Evolutionary conservation across 2,888 invertebrate species (phyloP).

Genomic region (Enoplolaimus lenunculus): DNA sequence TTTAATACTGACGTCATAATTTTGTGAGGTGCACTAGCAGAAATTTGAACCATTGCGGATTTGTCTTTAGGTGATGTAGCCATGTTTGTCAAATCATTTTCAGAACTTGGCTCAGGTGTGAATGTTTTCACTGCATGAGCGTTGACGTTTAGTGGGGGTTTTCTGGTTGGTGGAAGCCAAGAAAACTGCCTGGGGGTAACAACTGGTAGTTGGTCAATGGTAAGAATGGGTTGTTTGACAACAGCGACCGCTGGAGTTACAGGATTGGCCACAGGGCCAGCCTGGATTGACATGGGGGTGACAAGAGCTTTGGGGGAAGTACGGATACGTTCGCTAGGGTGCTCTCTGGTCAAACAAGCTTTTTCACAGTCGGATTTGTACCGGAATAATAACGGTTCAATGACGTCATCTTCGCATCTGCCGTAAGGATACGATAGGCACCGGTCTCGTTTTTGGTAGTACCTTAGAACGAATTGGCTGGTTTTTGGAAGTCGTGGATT

Average conservation of each 20-base stretch:
- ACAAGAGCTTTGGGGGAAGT: no score
- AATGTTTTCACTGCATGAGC: no score
- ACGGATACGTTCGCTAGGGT: neutral
- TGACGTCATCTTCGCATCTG: conserved; percentile 10
- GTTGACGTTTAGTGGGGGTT: neutral
- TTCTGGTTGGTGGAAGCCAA: neutral
- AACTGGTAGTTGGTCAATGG: neutral
- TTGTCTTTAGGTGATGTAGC: no score
- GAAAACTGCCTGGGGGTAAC: neutral
- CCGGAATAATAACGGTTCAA: conserved; percentile 16
- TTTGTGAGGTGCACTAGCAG: no score
- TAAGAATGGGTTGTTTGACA: neutral
- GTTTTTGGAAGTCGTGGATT: neutral
- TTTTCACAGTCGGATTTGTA: conserved; percentile 20
- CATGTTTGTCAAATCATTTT: no score
- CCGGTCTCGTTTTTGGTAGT: conserved; percentile 4
- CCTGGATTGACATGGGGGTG: neutral
- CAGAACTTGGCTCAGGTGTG: no score
- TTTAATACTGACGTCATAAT: no score
- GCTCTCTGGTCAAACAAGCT: neutral
- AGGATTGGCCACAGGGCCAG: neutral
- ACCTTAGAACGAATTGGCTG: conserved; percentile 10
- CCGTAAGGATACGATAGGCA: conserved; percentile 17
- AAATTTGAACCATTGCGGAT: no score
- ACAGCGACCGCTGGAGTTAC: neutral